Base-by-base conservation (phyloP, 2,888 invertebrate genomes). In the Cheilosia scutellata region DNA sequence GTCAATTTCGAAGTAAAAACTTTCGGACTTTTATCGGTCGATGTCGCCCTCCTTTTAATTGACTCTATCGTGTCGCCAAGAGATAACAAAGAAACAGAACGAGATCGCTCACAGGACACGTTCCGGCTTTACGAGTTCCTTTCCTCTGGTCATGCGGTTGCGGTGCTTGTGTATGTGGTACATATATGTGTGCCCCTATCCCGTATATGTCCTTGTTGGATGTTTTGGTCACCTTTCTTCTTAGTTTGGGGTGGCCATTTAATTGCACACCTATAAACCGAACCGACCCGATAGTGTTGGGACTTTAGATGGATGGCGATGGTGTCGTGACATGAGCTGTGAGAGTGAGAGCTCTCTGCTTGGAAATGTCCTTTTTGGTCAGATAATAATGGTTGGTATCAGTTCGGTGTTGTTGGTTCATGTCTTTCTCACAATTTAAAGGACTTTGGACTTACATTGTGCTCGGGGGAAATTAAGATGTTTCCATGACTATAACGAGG, bases 1-100 rank as follows among this genome's bases (percentile, higher is more conserved):
- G 86, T 82, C 86, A 82, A 82, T 86, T 82, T 51, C 27, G 57
- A 82, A 86, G 86, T 86, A 86, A 86, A 86, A 82, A 86, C 82
- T 86, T 86, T 84, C 40, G 76, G 82, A 86, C 86, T 86, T 86
- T 86, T 86, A 86, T 86, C 86, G 76, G 44, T 86, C 42, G 71
- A 71, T 86, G 86, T 86, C 76, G 71, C 76, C 76, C 76, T 80
- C 62, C 66, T 86, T 86, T 82, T 86, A 86, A 86, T 86, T 86
- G 86, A 86, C 82, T 82, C 86, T 80, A 86, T 86, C 82, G 71
- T 86, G 76, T 82, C 71, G 80, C 57, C 55, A 68, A 72, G 82
- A 82, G 86, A 86, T 86, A 86, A 82, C 82, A 86, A 82, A 80
- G 58, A 57, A 80, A 68, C 9, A 31, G 47, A 65, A 40, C 51